phyloP scores from a whole-genome alignment of 2,113 vertebrate genomes.

The Myrmecobius fasciatus region DNA sequence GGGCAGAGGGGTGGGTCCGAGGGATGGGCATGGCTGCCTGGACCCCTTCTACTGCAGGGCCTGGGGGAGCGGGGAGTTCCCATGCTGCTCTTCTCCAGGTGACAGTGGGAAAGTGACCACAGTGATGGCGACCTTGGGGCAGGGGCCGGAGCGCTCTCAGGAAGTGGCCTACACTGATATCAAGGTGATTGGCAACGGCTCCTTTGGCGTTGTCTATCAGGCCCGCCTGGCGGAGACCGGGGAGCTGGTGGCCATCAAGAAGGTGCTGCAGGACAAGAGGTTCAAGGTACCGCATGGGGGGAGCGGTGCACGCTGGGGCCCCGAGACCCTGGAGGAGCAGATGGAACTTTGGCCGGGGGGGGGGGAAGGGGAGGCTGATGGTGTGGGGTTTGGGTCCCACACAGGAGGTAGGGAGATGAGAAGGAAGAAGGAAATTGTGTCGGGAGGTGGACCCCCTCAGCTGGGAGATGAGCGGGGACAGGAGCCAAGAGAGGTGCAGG shows the following conservation, averaged over 20 bases:
- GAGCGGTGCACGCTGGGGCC: conserved; percentile 2
- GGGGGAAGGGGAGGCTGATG: no score
- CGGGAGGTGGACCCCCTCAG: no score
- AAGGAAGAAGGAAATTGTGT: no score
- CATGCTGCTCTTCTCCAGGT: conserved; percentile 77
- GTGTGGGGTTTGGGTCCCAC: no score
- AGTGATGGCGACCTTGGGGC: conserved; percentile 93
- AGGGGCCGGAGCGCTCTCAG: conserved; percentile 93
- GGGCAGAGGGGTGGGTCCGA: background rate
- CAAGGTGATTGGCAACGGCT: conserved; percentile 96
- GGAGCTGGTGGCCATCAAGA: conserved; percentile 96
- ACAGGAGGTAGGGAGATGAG: no score
- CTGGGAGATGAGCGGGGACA: no score
- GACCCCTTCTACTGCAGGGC: background rate
- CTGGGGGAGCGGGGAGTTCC: background rate
- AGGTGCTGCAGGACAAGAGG: conserved; percentile 95
- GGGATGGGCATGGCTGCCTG: no score
- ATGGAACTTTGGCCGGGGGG: no score
- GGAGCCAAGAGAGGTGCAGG: no score
- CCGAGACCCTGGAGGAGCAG: background rate
- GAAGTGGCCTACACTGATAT: conserved; percentile 96
- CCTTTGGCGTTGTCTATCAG: conserved; percentile 96
- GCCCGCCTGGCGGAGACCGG: conserved; percentile 93
- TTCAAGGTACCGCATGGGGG: conserved; percentile 87
- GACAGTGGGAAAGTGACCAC: conserved; percentile 95